phyloP scores from a whole-genome alignment of 2,888 invertebrate species.

The Diabrotica balteata region DNA sequence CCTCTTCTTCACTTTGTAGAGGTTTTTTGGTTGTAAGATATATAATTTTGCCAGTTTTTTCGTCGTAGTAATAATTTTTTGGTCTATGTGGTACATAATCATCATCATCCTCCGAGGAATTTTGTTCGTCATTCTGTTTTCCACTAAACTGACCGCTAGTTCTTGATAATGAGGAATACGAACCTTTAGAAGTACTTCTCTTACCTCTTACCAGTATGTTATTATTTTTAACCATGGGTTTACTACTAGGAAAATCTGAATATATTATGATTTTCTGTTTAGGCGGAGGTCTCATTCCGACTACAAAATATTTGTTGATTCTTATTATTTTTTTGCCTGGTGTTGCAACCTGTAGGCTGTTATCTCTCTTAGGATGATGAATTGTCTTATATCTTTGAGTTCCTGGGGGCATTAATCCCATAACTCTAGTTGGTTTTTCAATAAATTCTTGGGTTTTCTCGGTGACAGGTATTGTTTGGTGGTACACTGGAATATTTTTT shows the following conservation, averaged over 20 bases:
- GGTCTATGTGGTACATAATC: conserved; percentile 58
- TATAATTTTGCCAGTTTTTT: conserved; percentile 54
- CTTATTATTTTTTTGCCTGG: conserved; percentile 21
- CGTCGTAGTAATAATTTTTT: conserved; percentile 57
- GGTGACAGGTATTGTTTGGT: conserved; percentile 24
- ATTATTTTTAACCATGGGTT: conserved; percentile 31
- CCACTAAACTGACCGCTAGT: conserved; percentile 20
- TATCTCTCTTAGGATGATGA: conserved; percentile 37
- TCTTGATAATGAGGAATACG: conserved; percentile 51
- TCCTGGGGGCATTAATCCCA: conserved; percentile 50
- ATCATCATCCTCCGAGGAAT: conserved; percentile 49
- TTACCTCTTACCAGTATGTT: conserved; percentile 40
- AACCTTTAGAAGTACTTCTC: conserved; percentile 41
- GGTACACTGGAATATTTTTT: neutral
- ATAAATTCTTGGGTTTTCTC: conserved; percentile 34
- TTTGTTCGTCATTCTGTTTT: conserved; percentile 40
- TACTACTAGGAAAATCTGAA: conserved; percentile 45
- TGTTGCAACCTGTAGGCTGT: conserved; percentile 12
- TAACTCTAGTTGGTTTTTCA: conserved; percentile 28
- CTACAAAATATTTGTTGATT: conserved; percentile 52
- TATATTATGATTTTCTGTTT: conserved; percentile 48
- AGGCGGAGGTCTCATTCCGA: conserved; percentile 57
- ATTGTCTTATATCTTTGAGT: conserved; percentile 47
- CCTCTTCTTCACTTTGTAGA: conserved; percentile 41
- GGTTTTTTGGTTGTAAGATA: conserved; percentile 53